Evolutionary conservation across 2,113 vertebrate genomes (phyloP), one percentile per base, ranked within the genome.

Genomic region (Ictidomys tridecemlineatus): DNA sequence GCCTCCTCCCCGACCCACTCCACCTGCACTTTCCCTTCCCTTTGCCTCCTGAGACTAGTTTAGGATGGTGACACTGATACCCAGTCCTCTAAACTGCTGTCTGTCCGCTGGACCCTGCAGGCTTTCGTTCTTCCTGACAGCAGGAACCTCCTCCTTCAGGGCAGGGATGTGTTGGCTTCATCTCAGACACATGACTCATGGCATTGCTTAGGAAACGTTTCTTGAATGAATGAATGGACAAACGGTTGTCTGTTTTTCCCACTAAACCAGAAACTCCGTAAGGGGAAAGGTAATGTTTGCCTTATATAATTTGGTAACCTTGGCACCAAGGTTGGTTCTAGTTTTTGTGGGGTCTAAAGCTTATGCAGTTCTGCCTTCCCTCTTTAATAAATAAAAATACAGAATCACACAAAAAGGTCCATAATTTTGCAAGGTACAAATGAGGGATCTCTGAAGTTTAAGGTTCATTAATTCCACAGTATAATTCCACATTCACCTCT

Each of bases 1-100:
- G 14, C 26, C 8, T 2, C 22, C 4, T 26, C 12, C 20, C 6
- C 39, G 39, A 11, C 8, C 48, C 1, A 0, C 11, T 39, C 16
- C 58, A 8, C 1, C 76, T 2, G 87, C 58, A 65, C 34, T 7
- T 45, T 76, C 8, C 26, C 9, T 77, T 37, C 37, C 13, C 37
- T 39, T 51, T 8, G 45, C 18, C 8, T 53, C 63, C 2, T 51
- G 74, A 79, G 30, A 32, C 22, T 51, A 48, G 45, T n/a, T 67
- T 45, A 24, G 39, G 53, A 11, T 51, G 5, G 20, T 39, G 37
- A 34, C 91, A 20, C 48, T 39, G 39, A n/a, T 5, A 37, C 16
- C 12, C 30, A 32, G 51, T 77, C 67, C 2, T 63, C 56, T 37
- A 17, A 73, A 53, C 53, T 42, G 9, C 73, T 65, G 79, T 83